phyloP scores from a whole-genome alignment of 2,113 vertebrate species.

The Charadrius vociferus region DNA sequence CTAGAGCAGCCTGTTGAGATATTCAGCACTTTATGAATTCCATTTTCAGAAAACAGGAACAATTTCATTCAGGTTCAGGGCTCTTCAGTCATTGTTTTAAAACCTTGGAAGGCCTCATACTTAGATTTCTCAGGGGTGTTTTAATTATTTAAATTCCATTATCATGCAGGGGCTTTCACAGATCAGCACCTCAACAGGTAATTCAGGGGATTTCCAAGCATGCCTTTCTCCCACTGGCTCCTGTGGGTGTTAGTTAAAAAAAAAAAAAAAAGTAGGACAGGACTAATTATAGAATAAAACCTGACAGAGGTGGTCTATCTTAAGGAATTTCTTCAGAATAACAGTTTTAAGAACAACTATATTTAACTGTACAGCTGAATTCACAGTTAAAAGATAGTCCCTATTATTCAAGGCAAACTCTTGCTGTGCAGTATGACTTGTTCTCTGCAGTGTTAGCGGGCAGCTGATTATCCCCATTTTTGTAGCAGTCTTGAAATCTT shows the following conservation, averaged over 20 bases:
- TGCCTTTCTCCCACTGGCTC: not conserved
- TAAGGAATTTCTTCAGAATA: not conserved
- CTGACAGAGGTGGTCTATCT: not conserved
- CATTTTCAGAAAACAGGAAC: not conserved
- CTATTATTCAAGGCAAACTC: not conserved
- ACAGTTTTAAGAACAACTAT: not conserved
- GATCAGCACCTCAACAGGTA: not conserved
- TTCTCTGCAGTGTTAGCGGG: not conserved
- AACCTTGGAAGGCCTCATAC: not conserved
- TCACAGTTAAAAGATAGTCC: not conserved
- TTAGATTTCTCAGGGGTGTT: not conserved
- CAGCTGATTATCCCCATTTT: not conserved
- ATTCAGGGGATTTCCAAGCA: not conserved
- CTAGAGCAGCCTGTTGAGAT: not conserved
- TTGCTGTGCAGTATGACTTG: not conserved
- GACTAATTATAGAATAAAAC: not conserved
- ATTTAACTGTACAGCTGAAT: not conserved
- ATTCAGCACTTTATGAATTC: not conserved
- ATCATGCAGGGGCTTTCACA: not conserved
- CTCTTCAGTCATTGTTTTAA: not conserved
- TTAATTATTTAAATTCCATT: slow-evolving; percentile 1
- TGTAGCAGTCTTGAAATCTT: not conserved
- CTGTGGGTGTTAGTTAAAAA: not conserved
- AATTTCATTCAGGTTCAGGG: not conserved
- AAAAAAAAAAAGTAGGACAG: not conserved